Evolutionary conservation across 2,888 invertebrate species (phyloP).

Genomic region (Pterostichus madidus): DNA sequence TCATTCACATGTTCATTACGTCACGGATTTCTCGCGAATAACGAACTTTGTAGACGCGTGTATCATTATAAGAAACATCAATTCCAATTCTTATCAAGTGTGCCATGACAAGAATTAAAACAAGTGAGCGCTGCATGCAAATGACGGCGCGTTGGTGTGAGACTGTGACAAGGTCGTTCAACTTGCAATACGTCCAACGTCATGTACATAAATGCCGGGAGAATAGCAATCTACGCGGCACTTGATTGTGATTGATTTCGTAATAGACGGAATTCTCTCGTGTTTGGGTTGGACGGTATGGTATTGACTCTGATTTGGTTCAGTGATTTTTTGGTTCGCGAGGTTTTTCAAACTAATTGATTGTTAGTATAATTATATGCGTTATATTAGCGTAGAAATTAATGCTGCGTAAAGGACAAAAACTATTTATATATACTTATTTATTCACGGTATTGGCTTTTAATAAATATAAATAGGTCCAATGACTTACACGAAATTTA

Average conservation of each 20-base stretch:
- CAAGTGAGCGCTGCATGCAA: conserved; percentile 5
- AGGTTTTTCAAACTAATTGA: too few species aligned
- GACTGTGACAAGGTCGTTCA: conserved; percentile 18
- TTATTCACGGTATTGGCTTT: neutral
- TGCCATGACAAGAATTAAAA: neutral
- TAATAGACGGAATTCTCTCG: too few species aligned
- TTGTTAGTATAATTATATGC: neutral
- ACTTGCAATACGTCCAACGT: neutral
- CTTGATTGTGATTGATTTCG: too few species aligned
- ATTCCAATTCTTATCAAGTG: neutral
- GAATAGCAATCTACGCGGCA: too few species aligned
- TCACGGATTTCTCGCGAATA: conserved; percentile 4
- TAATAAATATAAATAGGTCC: too few species aligned
- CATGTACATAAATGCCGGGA: too few species aligned
- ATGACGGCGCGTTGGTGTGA: neutral
- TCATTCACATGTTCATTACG: neutral
- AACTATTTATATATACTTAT: neutral
- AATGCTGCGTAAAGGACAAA: too few species aligned
- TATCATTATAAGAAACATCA: neutral
- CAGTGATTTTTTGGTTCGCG: too few species aligned
- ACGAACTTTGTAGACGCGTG: conserved; percentile 3
- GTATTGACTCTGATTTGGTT: too few species aligned
- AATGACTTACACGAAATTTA: too few species aligned
- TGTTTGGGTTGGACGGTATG: too few species aligned
- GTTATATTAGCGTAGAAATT: neutral